Base-by-base conservation (phyloP, 2,797 vertebrate genomes). In the Numenius phaeopus region DNA sequence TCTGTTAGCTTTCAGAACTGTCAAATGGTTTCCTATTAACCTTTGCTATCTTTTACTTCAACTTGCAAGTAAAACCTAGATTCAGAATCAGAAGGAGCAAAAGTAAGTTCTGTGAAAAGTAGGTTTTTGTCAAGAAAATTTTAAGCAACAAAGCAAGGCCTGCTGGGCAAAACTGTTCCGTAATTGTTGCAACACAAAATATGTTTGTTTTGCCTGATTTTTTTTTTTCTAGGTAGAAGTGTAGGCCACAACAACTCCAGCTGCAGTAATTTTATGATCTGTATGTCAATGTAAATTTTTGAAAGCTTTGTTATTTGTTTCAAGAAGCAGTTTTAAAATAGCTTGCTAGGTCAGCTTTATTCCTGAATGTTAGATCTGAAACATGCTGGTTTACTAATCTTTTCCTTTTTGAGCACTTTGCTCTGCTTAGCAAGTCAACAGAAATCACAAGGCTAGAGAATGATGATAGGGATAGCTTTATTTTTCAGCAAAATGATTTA, bases 251-350 rank as follows among this genome's bases (percentile, higher is more conserved):
- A 9, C 71, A 87, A 62, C 50, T 54, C 40, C 71, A 78, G 22
- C 61, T 73, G 72, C 61, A 76, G 46, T 91, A 29, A 83, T 92
- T 83, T 64, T 77, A 50, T 79, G 49, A 46, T 82, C 78, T 92
- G 66, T 72, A 12, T 54, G 50, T 93, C 46, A 75, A 0, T 77
- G 52, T 89, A 81, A 69, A 83, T 65, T 72, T 42, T n/a, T 27
- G 67, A 78, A 96, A 40, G 82, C 73, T 83, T 94, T 91, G 75
- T 92, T 91, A 66, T 40, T 66, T 66, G 30, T 80, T 95, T 88
- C 81, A 78, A 62, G 76, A 91, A 87, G 24, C 64, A 30, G 24
- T 75, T 77, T 92, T 83, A 71, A 72, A 92, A 79, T 71, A 86
- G 42, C 79, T 73, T 92, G 66, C 80, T 83, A 20, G 66, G 37